These are phyloP conservation scores for Furcula furcula DNA, from an alignment of 2,888 invertebrate genomes.

Conservation along the genomic window DNA sequence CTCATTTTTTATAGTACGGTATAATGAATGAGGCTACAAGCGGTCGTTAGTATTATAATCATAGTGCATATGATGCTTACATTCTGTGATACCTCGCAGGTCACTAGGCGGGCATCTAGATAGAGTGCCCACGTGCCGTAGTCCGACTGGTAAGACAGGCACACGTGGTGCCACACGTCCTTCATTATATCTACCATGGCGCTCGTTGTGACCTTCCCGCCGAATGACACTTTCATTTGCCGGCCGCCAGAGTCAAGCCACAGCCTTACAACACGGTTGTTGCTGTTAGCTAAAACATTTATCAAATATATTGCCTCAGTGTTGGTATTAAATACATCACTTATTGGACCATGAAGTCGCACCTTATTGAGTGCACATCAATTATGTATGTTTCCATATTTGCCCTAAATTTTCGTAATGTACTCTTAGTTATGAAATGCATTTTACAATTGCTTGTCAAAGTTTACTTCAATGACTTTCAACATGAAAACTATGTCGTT, in stretches of 20 bases:
- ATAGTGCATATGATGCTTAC: conserved; percentile 50
- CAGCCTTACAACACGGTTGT: conserved; percentile 72
- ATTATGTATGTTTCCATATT: conserved; percentile 37
- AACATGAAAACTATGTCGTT: too few species aligned
- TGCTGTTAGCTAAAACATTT: conserved; percentile 75
- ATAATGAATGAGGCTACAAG: not conserved
- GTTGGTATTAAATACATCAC: conserved; percentile 11
- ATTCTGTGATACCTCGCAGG: conserved; percentile 53
- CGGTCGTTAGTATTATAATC: too few species aligned
- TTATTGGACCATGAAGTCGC: conserved; percentile 32
- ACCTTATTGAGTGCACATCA: conserved; percentile 29
- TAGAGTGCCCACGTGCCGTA: conserved; percentile 84
- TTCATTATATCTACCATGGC: conserved; percentile 61
- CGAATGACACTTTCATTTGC: conserved; percentile 80
- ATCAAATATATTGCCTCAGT: conserved; percentile 13
- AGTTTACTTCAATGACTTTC: too few species aligned
- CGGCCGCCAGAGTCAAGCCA: conserved; percentile 83
- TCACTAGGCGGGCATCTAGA: conserved; percentile 79
- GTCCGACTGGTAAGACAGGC: conserved; percentile 84
- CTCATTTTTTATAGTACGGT: not conserved
- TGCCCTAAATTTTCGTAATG: conserved; percentile 23
- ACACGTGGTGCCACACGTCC: conserved; percentile 84
- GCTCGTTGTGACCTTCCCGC: conserved; percentile 68
- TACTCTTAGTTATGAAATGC: conserved; percentile 11
- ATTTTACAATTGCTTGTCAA: not conserved